Evolutionary conservation across 2,113 vertebrate species (phyloP), one percentile per base, ranked within the genome.

Genomic region (Oriolus oriolus): DNA sequence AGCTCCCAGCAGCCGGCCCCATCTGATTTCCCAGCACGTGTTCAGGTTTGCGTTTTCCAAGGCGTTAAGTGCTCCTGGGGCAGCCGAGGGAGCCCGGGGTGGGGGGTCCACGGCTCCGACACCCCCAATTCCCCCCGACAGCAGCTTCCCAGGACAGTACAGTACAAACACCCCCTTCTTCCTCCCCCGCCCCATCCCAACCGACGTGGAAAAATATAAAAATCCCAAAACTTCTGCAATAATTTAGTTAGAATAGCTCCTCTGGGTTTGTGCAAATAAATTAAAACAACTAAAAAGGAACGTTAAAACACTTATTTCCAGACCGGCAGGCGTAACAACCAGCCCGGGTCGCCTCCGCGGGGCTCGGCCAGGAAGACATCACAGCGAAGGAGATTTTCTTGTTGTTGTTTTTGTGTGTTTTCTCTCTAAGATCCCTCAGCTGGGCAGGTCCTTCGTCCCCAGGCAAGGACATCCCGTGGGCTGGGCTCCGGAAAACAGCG

Each of bases 191-290:
- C 96, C 97, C 93, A 33, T 90, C 97, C 97, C 96, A 66, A 96
- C 96, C 73, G 41, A 65, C 24, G 16, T 98, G 98, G 98, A 98
- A 98, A 98, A 98, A 98, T 98, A 98, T 83, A 98, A 98, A 98
- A 97, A 84, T 77, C 84, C 94, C 97, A 96, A 97, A 73, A 96
- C 98, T 97, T 97, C 97, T 90, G 98, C 94, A 98, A 98, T 98
- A 98, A 98, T 98, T 98, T 98, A 98, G 98, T 98, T 98, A 98
- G 97, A 98, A 97, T 98, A 98, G 92, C 97, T 98, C 96, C 97
- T 98, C 98, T 98, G 98, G 97, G 92, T 98, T 96, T 98, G 98
- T 98, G 98, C 98, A 98, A 98, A 98, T 98, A 98, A 98, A 98
- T 98, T 98, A 98, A 98, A 97, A 98, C 85, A 91, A 87, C 97